phyloP scores from a whole-genome alignment of 37 sponge, comb jelly and placozoan species.

The Eunapius fragilis region DNA sequence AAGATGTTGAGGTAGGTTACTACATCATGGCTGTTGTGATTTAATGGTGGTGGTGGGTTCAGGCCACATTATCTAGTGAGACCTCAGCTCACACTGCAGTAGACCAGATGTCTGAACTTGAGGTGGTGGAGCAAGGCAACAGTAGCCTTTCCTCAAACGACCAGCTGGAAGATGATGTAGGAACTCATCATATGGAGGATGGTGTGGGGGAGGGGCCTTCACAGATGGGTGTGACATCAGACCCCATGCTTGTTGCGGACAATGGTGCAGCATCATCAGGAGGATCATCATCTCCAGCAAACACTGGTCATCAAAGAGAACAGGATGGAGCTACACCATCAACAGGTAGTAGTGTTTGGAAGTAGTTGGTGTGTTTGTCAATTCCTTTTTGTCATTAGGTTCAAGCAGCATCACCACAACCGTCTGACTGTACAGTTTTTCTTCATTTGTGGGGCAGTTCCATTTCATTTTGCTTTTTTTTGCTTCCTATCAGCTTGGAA shows the following conservation, averaged over 20 bases:
- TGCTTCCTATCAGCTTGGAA: not conserved
- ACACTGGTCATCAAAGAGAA: not conserved
- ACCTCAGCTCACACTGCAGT: not conserved
- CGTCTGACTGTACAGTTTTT: not conserved
- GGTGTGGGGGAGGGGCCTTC: not conserved
- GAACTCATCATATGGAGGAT: not conserved
- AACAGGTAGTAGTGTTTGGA: not conserved
- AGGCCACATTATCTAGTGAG: not conserved
- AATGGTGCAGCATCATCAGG: not conserved
- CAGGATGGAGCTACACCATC: not conserved
- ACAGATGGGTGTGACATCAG: not conserved
- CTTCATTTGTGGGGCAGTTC: not conserved
- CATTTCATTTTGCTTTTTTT: not conserved
- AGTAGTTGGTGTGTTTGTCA: not conserved
- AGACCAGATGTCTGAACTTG: not conserved
- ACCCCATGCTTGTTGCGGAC: not conserved
- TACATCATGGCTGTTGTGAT: not conserved
- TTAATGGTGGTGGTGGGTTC: no score
- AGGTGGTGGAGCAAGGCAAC: not conserved
- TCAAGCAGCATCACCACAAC: not conserved
- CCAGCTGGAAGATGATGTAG: not conserved
- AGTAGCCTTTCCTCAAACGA: not conserved
- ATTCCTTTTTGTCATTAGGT: not conserved
- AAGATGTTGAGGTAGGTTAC: not conserved
- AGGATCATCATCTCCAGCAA: not conserved